phyloP scores from a whole-genome alignment of 2,888 invertebrate species.

The Aspidapion aeneum region DNA sequence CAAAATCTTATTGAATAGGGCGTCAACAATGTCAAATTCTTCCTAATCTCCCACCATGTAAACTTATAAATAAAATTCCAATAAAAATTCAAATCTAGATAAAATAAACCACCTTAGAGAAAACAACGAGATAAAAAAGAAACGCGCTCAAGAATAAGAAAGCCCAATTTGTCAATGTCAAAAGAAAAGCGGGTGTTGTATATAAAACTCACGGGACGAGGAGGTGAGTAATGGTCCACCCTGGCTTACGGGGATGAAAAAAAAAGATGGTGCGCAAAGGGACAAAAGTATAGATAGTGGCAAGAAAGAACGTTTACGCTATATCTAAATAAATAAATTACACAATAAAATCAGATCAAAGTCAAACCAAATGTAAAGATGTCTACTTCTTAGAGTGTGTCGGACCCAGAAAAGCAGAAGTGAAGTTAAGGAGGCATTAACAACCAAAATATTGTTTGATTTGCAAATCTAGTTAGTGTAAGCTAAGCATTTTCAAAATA shows the following conservation, averaged over 20 bases:
- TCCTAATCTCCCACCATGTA: neutral
- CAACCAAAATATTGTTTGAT: too few relatives aligned
- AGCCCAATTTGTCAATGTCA: slow-evolving; percentile 1
- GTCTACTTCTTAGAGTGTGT: too few relatives aligned
- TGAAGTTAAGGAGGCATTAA: too few relatives aligned
- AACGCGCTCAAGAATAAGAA: neutral
- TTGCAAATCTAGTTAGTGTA: too few relatives aligned
- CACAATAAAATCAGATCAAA: too few relatives aligned
- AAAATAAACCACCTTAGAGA: neutral
- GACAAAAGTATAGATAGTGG: neutral
- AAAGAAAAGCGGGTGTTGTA: neutral
- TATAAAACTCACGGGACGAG: neutral
- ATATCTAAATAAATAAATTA: too few relatives aligned
- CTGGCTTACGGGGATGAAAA: neutral
- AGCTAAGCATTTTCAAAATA: too few relatives aligned
- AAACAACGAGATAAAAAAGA: slow-evolving; percentile 1
- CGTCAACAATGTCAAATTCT: too few relatives aligned
- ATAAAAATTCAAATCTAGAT: neutral
- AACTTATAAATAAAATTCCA: neutral
- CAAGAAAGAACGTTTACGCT: neutral
- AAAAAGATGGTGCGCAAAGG: neutral
- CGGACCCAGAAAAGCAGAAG: too few relatives aligned
- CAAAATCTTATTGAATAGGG: too few relatives aligned
- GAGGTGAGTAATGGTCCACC: neutral
- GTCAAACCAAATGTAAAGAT: too few relatives aligned